Conservation (phyloP, 2,888 invertebrate genomes). For the Drosophila antonietae region DNA sequence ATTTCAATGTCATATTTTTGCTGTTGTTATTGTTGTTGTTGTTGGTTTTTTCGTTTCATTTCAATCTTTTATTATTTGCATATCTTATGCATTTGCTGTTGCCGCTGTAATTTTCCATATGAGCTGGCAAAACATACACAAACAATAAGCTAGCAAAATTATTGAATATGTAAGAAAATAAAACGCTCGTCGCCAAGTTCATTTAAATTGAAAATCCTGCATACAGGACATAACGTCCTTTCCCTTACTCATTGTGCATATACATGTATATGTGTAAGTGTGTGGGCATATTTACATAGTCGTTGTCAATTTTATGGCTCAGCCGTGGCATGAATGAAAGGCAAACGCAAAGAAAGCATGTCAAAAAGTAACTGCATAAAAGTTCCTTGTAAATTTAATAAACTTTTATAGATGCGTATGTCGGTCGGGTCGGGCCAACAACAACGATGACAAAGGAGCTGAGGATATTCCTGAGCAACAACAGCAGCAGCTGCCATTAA, state of each 20-base stretch:
- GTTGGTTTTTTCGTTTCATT: constrained; percentile 8
- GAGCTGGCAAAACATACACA: constrained; percentile 54
- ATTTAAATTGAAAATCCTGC: constrained; percentile 77
- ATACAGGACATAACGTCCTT: constrained; percentile 21
- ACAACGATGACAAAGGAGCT: constrained; percentile 35
- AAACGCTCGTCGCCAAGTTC: constrained; percentile 74
- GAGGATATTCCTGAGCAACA: constrained; percentile 45
- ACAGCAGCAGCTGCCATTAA: constrained; percentile 76
- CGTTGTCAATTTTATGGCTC: constrained; percentile 75
- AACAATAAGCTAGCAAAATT: constrained; percentile 51
- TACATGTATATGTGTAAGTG: neutral
- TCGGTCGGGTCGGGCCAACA: constrained; percentile 31
- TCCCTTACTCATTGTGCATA: neutral
- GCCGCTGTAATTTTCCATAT: constrained; percentile 71
- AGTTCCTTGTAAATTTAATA: constrained; percentile 79
- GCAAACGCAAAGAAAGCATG: constrained; percentile 54
- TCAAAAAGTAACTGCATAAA: constrained; percentile 79
- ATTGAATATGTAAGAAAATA: constrained; percentile 74
- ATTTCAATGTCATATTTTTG: constrained; percentile 69
- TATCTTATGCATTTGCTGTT: constrained; percentile 37
- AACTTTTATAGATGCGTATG: constrained; percentile 71
- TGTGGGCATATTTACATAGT: constrained; percentile 71
- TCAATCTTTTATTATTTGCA: constrained; percentile 53
- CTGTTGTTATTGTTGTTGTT: constrained; percentile 21
- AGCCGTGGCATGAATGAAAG: constrained; percentile 39